Conservation (phyloP, 1,140 invertebrate species). For the Plodia interpunctella region DNA sequence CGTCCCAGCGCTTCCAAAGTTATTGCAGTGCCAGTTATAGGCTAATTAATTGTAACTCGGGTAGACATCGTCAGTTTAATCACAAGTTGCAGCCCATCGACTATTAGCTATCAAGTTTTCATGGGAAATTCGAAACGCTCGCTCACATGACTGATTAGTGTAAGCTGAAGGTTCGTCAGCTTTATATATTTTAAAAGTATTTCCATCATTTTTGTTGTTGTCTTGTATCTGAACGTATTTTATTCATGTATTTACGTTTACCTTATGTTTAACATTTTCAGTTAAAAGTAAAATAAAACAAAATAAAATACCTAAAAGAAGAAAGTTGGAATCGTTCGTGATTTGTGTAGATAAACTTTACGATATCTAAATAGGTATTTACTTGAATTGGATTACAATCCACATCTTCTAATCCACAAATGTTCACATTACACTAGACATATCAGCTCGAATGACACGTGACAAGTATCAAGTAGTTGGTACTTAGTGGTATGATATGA, state of each 20-base stretch:
- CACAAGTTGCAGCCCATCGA: slow-evolving; percentile 33
- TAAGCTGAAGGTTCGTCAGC: not conserved
- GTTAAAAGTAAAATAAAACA: too few species aligned
- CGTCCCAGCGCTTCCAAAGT: slow-evolving; percentile 39
- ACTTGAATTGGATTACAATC: too few species aligned
- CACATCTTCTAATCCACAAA: too few species aligned
- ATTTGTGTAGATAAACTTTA: too few species aligned
- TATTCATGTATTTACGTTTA: too few species aligned
- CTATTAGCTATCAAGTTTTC: slow-evolving; percentile 4
- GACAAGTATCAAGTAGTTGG: not conserved
- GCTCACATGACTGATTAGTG: not conserved
- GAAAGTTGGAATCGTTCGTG: too few species aligned
- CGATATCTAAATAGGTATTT: too few species aligned
- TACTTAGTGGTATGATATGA: not conserved
- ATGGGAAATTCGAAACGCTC: not conserved
- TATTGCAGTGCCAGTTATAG: slow-evolving; percentile 47
- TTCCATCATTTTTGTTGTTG: too few species aligned
- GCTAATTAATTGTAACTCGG: slow-evolving; percentile 53
- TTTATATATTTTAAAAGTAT: too few species aligned
- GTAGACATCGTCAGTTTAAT: slow-evolving; percentile 53
- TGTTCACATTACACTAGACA: not conserved
- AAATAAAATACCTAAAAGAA: too few species aligned
- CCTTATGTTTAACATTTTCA: too few species aligned
- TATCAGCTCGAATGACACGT: not conserved
- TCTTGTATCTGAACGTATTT: too few species aligned